Conservation (phyloP, 2,113 vertebrate species). For the Pongo abelii region DNA sequence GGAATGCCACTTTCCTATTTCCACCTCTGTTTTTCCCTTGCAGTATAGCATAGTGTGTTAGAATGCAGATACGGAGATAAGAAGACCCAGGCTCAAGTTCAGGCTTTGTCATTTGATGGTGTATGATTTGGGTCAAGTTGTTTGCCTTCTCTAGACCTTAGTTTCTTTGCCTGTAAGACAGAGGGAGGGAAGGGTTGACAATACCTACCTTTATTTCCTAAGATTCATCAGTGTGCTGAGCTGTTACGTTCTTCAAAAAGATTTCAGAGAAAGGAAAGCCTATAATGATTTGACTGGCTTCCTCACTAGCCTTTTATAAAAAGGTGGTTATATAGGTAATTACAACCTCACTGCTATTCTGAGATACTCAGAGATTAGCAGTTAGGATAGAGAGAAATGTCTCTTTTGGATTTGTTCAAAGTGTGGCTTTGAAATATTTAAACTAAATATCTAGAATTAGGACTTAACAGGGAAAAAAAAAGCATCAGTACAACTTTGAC, state of each 20-base stretch:
- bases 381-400: neutral
- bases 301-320: constrained; percentile 19
- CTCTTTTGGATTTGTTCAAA: neutral
- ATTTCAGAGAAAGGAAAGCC: constrained; percentile 9
- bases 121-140: neutral
- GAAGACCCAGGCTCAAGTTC: neutral
- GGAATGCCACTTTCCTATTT: neutral
- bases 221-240: neutral
- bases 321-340: neutral
- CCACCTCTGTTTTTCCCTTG: neutral
- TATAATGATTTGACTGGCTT: neutral
- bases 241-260: neutral
- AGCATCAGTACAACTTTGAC: neutral
- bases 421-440: constrained; percentile 2
- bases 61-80: neutral
- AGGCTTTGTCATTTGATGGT: neutral
- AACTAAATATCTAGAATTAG: neutral
- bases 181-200: neutral
- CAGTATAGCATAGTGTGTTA: neutral
- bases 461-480: neutral
- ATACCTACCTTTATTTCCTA: neutral
- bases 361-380: neutral
- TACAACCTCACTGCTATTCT: constrained; percentile 7
- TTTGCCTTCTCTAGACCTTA: neutral
- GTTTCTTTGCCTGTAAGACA: neutral